Evolutionary conservation across 2,113 vertebrate genomes (phyloP), one percentile per base, ranked within the genome.

Genomic region (Oncorhynchus keta): DNA sequence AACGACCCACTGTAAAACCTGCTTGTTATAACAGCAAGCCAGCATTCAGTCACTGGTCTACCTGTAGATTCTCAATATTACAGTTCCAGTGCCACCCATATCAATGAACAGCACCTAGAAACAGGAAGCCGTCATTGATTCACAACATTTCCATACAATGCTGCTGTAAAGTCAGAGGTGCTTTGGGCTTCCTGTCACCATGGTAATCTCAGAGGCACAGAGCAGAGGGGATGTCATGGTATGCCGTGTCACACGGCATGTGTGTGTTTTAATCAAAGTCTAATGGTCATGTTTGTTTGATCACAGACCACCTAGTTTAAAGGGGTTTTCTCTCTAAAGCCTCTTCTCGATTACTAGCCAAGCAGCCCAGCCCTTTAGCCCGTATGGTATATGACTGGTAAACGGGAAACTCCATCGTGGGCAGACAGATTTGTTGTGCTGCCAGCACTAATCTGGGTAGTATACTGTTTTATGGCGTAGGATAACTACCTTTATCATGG

Each of bases 1-100:
- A 86, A 87, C 77, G 70, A 26, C 81, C 83, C 83, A 83, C 81
- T 59, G 82, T 74, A 22, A 62, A 22, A 3, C 59, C 20, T 62
- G 20, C 20, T 62, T 16, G 59, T 62, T 22, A 24, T 22, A 22
- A 7, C 59, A 62, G 59, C 59, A 62, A 13, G n/a, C n/a, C 20
- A 22, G 20, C n/a, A 62, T 62, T 24, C 59, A 22, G 59, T 16
- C 51, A 14, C 51, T 16, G 16, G 1, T 18, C 51, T 55, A 24
- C 59, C 8, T 62, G 59, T 67, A 67, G 26, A 14, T 24, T 64
- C 20, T 28, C 65, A 67, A 14, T 14, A 18, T 26, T 6, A 67
- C 11, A 1, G 65, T 30, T 26, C 8, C 51, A 18, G 51, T 18
- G 51, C 39, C 39, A 45, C 39, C 9, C 20, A 26, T 64, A 32